Evolutionary conservation across 2,113 vertebrate genomes (phyloP).

Genomic region (Barnardius zonarius): DNA sequence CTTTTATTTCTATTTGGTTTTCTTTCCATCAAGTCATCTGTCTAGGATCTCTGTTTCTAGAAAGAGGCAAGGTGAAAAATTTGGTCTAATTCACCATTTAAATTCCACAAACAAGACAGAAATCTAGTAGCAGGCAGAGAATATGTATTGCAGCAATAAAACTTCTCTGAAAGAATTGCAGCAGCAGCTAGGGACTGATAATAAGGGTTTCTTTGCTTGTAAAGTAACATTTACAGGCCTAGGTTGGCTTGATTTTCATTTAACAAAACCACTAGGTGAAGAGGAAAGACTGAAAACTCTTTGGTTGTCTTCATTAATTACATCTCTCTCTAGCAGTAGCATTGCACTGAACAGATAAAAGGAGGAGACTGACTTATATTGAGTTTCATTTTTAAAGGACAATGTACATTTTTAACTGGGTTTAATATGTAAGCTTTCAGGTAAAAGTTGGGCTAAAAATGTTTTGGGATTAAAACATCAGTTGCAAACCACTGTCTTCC

Average conservation of each 20-base stretch:
- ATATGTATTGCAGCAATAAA: slow-evolving; percentile 64
- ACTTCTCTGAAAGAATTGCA: slow-evolving; percentile 39
- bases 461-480: not conserved
- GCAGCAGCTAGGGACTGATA: slow-evolving; percentile 42
- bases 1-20: slow-evolving; percentile 10
- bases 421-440: not conserved
- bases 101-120: slow-evolving; percentile 68
- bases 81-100: slow-evolving; percentile 57
- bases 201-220: slow-evolving; percentile 3
- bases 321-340: not conserved
- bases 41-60: slow-evolving; percentile 16
- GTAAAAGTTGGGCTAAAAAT: not conserved
- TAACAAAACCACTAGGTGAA: slow-evolving; percentile 38
- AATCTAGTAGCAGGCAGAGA: slow-evolving; percentile 44
- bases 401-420: not conserved
- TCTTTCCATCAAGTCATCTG: slow-evolving; percentile 28
- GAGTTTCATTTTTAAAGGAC: slow-evolving; percentile 1
- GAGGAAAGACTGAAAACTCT: slow-evolving; percentile 36
- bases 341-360: slow-evolving; percentile 18
- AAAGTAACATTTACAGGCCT: slow-evolving; percentile 5
- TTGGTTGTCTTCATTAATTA: slow-evolving; percentile 31
- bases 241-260: slow-evolving; percentile 42
- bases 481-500: not conserved
- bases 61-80: slow-evolving; percentile 20
- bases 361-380: not conserved